phyloP scores from a whole-genome alignment of 2,113 vertebrate genomes.

The Saccopteryx leptura region DNA sequence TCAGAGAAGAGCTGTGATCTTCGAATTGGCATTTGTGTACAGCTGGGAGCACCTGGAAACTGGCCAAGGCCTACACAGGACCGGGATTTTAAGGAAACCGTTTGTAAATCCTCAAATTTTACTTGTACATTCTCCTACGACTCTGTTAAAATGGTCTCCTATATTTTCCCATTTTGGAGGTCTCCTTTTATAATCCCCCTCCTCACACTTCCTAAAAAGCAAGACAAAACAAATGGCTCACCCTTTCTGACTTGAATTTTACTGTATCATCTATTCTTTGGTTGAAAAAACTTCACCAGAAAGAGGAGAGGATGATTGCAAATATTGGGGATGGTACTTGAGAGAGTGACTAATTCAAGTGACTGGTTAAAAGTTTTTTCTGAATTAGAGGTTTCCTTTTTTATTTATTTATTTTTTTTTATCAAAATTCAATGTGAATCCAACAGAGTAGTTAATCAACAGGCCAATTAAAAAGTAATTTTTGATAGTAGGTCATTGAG shows the following conservation, averaged over 20 bases:
- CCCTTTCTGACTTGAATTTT: slow-evolving; percentile 14
- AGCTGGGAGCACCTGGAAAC: neutral
- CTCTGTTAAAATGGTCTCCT: neutral
- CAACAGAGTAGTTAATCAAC: slow-evolving; percentile 31
- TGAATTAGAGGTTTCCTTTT: neutral
- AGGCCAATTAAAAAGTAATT: slow-evolving; percentile 45
- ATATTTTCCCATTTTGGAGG: neutral
- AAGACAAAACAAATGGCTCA: neutral
- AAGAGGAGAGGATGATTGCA: neutral
- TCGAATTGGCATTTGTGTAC: neutral
- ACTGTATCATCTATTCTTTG: neutral
- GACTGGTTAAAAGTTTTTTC: neutral
- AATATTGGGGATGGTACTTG: neutral
- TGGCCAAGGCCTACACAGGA: neutral
- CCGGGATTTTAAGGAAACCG: neutral
- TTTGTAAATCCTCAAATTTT: neutral
- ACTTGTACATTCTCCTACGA: neutral
- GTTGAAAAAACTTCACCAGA: neutral
- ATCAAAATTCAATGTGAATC: slow-evolving; percentile 26
- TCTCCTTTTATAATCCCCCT: neutral
- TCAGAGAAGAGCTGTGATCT: neutral
- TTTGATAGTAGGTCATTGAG: neutral
- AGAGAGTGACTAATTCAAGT: neutral
- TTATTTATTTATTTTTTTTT: neutral
- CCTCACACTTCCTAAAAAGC: neutral